A percentile compares a stretch with the other conserved stretches of the same genome.
Evolutionary conservation across 2,113 vertebrate genomes (phyloP).

Genomic region (Orycteropus afer): DNA sequence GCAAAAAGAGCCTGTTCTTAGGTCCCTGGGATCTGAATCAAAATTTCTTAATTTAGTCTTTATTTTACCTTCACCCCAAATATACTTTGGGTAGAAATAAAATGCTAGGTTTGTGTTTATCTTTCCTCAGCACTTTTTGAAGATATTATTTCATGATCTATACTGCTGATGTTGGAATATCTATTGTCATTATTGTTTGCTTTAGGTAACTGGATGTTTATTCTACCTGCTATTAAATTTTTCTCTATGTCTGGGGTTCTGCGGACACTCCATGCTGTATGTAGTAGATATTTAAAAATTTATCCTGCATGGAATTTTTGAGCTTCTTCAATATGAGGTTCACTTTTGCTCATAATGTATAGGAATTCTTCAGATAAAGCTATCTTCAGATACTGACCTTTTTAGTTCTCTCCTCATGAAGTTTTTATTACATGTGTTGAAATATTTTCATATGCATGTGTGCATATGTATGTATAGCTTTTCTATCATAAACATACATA

Average conservation of each 20-base stretch:
- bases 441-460: not conserved
- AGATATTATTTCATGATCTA: not conserved
- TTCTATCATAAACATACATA: not conserved
- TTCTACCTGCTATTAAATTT: not conserved
- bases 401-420: not conserved
- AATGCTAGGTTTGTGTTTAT: not conserved
- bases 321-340: not conserved
- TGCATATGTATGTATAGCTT: not conserved
- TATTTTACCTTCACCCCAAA: not conserved
- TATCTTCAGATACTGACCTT: not conserved
- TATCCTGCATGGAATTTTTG: not conserved
- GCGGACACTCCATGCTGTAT: not conserved
- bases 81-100: not conserved
- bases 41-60: not conserved
- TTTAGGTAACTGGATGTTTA: not conserved
- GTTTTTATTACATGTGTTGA: not conserved
- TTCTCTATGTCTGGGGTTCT: not conserved
- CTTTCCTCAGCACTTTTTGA: not conserved
- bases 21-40: no score
- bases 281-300: not conserved
- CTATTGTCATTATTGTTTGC: not conserved
- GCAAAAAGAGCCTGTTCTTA: no score
- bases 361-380: not conserved
- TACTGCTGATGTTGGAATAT: not conserved
- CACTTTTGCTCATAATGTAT: not conserved